phyloP scores from a whole-genome alignment of 2,113 vertebrate genomes.

The Forbesichthys agassizii region DNA sequence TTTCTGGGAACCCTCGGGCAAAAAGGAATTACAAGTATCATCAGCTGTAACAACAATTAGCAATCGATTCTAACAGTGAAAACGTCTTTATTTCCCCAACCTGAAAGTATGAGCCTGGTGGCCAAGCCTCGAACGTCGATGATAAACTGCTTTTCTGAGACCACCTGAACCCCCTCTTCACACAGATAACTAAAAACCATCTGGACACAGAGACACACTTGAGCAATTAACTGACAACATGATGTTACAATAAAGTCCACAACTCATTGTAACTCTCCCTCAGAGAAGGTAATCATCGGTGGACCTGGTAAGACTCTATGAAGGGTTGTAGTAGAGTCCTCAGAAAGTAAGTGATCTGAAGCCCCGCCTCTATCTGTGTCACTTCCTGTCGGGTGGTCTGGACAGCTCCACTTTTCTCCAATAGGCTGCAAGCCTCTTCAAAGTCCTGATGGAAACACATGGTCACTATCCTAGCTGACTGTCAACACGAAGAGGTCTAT shows the following conservation, averaged over 20 bases:
- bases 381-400: conserved; percentile 74
- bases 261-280: not conserved
- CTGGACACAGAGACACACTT: conserved; percentile 63
- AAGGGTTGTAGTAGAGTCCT: conserved; percentile 85
- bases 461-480: not conserved
- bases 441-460: conserved; percentile 84
- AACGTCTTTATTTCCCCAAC: conserved; percentile 54
- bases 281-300: not conserved
- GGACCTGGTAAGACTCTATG: conserved; percentile 89
- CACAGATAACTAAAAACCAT: conserved; percentile 83
- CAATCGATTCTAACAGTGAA: not conserved
- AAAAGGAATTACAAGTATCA: not conserved
- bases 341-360: conserved; percentile 78
- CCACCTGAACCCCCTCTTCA: conserved; percentile 68
- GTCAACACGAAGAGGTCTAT: not conserved
- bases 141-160: conserved; percentile 83
- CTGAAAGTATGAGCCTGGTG: conserved; percentile 82
- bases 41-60: not conserved
- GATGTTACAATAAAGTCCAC: not conserved
- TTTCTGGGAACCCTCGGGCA: too few relatives aligned
- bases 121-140: conserved; percentile 76
- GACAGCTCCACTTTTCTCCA: conserved; percentile 82
- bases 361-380: conserved; percentile 71
- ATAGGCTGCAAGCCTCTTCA: conserved; percentile 87
- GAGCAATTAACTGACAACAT: not conserved